These are phyloP conservation scores for Poeciliopsis infans DNA, from an alignment of 2,797 vertebrate species.

Conservation along the genomic window DNA sequence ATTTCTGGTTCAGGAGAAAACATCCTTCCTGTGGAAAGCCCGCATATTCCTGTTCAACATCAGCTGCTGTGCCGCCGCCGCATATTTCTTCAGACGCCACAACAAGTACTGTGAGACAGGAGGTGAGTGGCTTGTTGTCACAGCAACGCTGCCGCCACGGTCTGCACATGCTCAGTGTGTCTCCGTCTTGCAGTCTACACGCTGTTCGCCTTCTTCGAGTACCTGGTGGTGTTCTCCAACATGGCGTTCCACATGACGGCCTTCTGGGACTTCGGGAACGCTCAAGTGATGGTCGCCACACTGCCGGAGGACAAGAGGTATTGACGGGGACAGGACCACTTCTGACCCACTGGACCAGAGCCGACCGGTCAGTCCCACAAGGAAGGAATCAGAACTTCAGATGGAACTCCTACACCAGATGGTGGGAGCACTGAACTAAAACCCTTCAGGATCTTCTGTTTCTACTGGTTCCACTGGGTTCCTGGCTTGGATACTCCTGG, in stretches of 20 bases:
- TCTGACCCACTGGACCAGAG: background rate
- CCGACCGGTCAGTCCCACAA: background rate
- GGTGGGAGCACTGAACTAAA: background rate
- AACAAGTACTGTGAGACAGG: constrained; percentile 89
- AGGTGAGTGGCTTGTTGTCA: constrained; percentile 76
- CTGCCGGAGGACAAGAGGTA: constrained; percentile 88
- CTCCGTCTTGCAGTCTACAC: constrained; percentile 85
- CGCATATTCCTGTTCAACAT: constrained; percentile 88
- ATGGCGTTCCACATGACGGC: constrained; percentile 97
- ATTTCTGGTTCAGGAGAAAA: constrained; percentile 83
- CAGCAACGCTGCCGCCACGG: background rate
- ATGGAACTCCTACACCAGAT: background rate
- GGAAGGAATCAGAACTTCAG: background rate
- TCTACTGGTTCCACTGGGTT: background rate
- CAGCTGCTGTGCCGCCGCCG: constrained; percentile 74
- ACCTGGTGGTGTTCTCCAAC: constrained; percentile 95
- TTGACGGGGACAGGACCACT: constrained; percentile 63
- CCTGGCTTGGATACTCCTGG: background rate
- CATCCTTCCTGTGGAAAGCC: constrained; percentile 87
- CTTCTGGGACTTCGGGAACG: constrained; percentile 93
- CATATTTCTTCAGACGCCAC: constrained; percentile 89
- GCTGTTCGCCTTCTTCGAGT: constrained; percentile 90
- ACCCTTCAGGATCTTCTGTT: background rate
- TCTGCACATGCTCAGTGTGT: background rate
- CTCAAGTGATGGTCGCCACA: constrained; percentile 88